Base-by-base conservation (phyloP, 2,888 invertebrate genomes). In the Harpalus rufipes region DNA sequence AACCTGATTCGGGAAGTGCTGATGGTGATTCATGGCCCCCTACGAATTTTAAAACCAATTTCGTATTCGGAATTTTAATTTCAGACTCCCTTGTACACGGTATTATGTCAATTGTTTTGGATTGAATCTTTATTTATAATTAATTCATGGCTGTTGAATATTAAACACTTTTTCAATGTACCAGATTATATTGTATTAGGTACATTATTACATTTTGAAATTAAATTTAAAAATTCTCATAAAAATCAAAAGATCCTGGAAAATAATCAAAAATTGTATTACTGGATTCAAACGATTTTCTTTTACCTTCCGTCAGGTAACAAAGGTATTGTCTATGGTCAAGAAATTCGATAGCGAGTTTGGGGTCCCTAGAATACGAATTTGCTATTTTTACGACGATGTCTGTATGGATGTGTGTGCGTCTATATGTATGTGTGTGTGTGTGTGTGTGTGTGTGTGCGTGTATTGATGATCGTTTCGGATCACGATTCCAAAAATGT, bases 31-130 rank as follows among this genome's bases (percentile, higher is more conserved):
- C 72, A 74, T 74, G 18, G 44, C 51, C 16, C 16, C 72, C 41
- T 68, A 68, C 14, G 68, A 68, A 68, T 68, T 74, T 44, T 16
- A 74, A 78, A 56, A 78, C 58, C 56, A 78, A 56, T 78, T 78
- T 78, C 56, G 58, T 78, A 78, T 78, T 78, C 25, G 32, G 56
- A 78, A 78, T 58, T 58, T 78, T 74, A 74, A 68, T 68, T 68
- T 39, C 12, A 68, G 68, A 25, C 68, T 10, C 39, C 32, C 68
- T 32, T 68, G 68, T 39, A 39, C 32, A 63, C 25, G 68, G 68
- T 39, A 68, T 68, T 68, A 68, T 68, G 68, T 41, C 68, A 68
- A 68, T 68, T 68, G 68, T 68, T 68, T 68, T 68, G 39, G n/a
- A 68, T 39, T 68, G 68, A 68, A 68, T 68, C 68, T 68, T 68